Conservation (phyloP, 2,888 invertebrate genomes). For the Melieria picta region DNA sequence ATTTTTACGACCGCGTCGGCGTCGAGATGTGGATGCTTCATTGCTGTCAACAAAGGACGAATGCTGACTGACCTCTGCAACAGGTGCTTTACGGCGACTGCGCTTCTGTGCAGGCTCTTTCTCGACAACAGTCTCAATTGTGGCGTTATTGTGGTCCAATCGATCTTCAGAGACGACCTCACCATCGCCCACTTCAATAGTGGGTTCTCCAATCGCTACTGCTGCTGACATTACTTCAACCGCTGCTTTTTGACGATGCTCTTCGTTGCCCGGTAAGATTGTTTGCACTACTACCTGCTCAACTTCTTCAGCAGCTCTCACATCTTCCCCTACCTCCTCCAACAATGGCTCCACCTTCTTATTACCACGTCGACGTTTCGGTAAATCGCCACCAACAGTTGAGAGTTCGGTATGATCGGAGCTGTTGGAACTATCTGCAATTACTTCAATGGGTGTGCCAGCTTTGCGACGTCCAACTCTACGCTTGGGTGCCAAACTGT, state of each 20-base stretch:
- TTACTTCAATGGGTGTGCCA: too few relatives aligned
- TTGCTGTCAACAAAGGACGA: neutral
- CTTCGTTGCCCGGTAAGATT: neutral
- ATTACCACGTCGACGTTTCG: too few relatives aligned
- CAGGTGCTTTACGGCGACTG: slow-evolving; percentile 22
- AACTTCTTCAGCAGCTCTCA: too few relatives aligned
- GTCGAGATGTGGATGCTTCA: slow-evolving; percentile 2
- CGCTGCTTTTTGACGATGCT: neutral
- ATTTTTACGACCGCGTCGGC: slow-evolving; percentile 11
- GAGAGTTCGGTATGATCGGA: too few relatives aligned
- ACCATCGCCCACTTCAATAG: neutral
- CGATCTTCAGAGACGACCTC: too few relatives aligned
- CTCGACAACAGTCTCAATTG: neutral
- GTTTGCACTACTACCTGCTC: too few relatives aligned
- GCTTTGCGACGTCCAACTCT: slow-evolving; percentile 17
- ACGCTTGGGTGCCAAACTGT: slow-evolving; percentile 12
- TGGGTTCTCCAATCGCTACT: neutral
- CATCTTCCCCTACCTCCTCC: neutral
- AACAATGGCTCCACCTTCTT: neutral
- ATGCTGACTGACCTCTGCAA: too few relatives aligned
- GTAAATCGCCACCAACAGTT: too few relatives aligned
- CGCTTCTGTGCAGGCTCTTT: slow-evolving; percentile 14
- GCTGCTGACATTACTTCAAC: neutral
- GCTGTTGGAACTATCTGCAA: too few relatives aligned
- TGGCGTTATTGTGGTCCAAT: neutral